Base-by-base conservation (phyloP, 2,888 invertebrate species). In the Penaeus monodon region DNA sequence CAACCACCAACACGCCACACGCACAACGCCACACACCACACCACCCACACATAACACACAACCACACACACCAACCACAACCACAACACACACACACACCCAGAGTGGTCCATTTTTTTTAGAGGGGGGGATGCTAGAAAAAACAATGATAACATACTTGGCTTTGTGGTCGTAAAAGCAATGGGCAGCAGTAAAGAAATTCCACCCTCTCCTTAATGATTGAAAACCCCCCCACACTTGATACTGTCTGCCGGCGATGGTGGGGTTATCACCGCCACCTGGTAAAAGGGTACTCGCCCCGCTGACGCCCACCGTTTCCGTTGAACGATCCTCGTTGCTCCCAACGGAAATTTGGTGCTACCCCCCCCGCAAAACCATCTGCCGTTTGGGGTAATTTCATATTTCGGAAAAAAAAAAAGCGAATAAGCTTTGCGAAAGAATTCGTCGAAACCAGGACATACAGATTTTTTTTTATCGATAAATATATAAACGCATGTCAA, bases 241-340 rank as follows among this genome's bases (percentile, higher is more conserved):
- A 10, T n/a, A 14, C 10, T 49, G 12, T n/a, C 17, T 27, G 3
- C 12, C 2, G 12, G 27, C 79, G 22, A 79, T 27, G 8, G 27
- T 22, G 24, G 79, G 27, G n/a, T n/a, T 17, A 38, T 24, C 3
- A 79, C 79, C 27, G 49, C 44, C 24, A 79, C 79, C 20, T 79
- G 79, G 27, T 79, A 79, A n/a, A n/a, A 24, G 79, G 79, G 63
- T 63, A 79, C 63, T 79, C 79, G 63, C 63, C 22, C n/a, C 27
- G 1, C 22, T 17, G 38, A 27, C 3, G 79, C 79, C n/a, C n/a
- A n/a, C 33, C 12, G 29, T n/a, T 57, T 10, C 79, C 79, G 57
- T 79, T 79, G 12, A n/a, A 79, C 64, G 3, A 79, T 79, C 27
- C 79, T 38, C 22, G 44, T n/a, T n/a, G 17, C 49, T n/a, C 27